phyloP scores from a whole-genome alignment of 2,888 invertebrate species.

The Apodemia hepburni region DNA sequence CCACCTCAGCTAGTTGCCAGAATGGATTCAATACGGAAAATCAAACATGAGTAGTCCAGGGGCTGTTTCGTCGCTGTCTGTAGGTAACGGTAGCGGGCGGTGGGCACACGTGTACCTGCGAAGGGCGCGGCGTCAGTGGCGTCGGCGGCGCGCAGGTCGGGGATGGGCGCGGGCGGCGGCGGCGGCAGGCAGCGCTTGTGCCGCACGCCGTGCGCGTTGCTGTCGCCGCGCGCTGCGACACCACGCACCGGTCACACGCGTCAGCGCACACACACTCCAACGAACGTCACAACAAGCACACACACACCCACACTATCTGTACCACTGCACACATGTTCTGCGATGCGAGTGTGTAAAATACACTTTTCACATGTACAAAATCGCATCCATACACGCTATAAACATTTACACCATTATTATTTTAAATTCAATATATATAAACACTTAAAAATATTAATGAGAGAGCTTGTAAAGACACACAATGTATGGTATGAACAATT shows the following conservation, averaged over 20 bases:
- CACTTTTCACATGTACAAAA: not conserved
- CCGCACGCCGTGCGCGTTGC: slow-evolving; percentile 93
- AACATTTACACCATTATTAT: not conserved
- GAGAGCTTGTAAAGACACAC: not conserved
- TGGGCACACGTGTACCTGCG: slow-evolving; percentile 33
- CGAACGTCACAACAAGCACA: slow-evolving; percentile 34
- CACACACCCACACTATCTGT: not conserved
- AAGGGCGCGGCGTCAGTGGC: slow-evolving; percentile 36
- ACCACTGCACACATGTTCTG: not conserved
- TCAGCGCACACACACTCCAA: slow-evolving; percentile 29
- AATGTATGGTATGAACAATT: not conserved
- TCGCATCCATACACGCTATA: not conserved
- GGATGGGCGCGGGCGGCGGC: slow-evolving; percentile 91
- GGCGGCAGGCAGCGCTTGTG: slow-evolving; percentile 91
- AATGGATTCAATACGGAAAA: no score
- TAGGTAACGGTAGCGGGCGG: no score
- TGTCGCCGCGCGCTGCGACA: slow-evolving; percentile 72
- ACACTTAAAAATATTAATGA: not conserved
- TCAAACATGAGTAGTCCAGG: no score
- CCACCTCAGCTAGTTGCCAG: no score
- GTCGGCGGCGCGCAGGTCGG: slow-evolving; percentile 87
- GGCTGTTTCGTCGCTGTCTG: no score
- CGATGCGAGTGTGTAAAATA: not conserved
- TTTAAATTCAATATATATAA: not conserved
- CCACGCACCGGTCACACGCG: slow-evolving; percentile 55